Base-by-base conservation (phyloP, 2,888 invertebrate genomes). In the Caenorhabditis japonica region DNA sequence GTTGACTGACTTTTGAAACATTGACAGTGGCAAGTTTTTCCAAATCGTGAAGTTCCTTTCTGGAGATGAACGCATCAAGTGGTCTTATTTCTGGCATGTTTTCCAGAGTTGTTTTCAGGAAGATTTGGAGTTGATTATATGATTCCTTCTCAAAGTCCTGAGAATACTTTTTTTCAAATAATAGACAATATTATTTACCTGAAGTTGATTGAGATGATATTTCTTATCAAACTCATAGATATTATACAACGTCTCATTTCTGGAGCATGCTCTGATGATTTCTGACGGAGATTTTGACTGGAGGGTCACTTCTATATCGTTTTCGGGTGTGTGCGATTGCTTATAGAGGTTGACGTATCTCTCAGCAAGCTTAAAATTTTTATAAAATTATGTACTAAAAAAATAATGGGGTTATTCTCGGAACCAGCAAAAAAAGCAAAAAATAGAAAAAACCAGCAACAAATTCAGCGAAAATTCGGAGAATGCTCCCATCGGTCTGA, bases 221-320 rank as follows among this genome's bases (percentile, higher is more conserved):
- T 84, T 84, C 44, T 82, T 77, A 62, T 86, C 85, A 56, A 86
- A 56, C 8, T 80, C 82, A 43, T 85, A 78, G 27, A 86, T 81
- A 23, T 80, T 75, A 73, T 86, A 86, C 58, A 86, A 75, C 0
- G 86, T 86, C 55, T 82, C 81, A 41, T 84, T 83, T 38, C 81
- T 60, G 8, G 75, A 66, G 41, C 86, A 86, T 5, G 82, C 84
- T 44, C 82, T 73, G 51, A 83, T 82, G 44, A 85, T 52, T 39
- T 85, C 83, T 1, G 79, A 82, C 15, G 83, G 75, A 2, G 71
- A 73, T 46, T 77, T 71, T n/a, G 77, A 64, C 34, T 80, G 75
- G 13, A 79, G 33, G 36, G 76, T 58, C 10, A 56, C 51, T 33
- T 73, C 59, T 4, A 79, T 47, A 33, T 77, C 77, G 38, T 73